Evolutionary conservation across 2,888 invertebrate genomes (phyloP), one percentile per base, ranked within the genome.

Genomic region (Sisyra terminalis): DNA sequence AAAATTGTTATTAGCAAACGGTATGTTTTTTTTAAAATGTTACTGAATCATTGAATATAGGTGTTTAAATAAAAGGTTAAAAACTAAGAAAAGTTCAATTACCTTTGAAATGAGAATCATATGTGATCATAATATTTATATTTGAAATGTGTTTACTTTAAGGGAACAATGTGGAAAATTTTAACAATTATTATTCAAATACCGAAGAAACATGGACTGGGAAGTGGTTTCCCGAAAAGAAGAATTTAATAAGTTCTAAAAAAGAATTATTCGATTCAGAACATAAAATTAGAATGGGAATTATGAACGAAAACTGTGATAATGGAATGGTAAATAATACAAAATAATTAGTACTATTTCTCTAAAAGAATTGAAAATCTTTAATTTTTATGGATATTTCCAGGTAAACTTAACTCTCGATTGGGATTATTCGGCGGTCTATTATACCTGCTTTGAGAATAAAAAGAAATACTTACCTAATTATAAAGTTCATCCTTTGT

Each of bases 371-470:
- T 2, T 58, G 59, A 40, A 56, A 32, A 32, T 6, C 32, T 6
- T 13, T 11, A 24, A 45, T 39, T 35, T 46, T 39, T 34, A 40
- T 42, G 42, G 29, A 39, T 47, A 48, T 46, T 34, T 40, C 63
- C 53, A 78, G 78, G 66, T 65, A 9, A 70, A 73, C 50, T 57
- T 78, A 46, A 63, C 64, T 5, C 51, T 70, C 2, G 79, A 79
- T 54, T 78, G 77, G 75, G 63, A 73, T 54, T 53, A 62, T 39
- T 69, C 69, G 35, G 63, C 67, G 2, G 55, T 62, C 1, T 67
- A 70, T 49, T 72, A 75, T 52, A 71, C 77, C 0, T 85, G 84
- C 52, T 69, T 69, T 40, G 64, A 63, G 29, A 63, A 66, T 29
- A 66, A 61, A 36, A 57, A 62, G 9, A 47, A 55, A 42, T 71